These are phyloP conservation scores for Limnothrissa miodon DNA, from an alignment of 2,113 vertebrate genomes.

Conservation along the genomic window DNA sequence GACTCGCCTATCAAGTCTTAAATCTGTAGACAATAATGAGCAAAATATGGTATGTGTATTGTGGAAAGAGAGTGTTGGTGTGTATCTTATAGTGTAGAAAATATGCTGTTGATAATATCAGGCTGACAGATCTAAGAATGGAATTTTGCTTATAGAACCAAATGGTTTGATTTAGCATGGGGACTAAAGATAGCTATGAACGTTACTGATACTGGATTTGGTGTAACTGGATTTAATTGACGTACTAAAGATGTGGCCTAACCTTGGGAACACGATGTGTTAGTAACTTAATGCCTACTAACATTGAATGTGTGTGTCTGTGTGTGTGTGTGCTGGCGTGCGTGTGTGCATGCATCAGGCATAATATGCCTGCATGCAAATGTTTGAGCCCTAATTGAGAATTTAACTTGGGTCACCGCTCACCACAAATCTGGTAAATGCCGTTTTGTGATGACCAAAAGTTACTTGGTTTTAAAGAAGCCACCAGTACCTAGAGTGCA, in stretches of 20 bases:
- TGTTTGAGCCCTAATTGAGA: neutral
- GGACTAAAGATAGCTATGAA: neutral
- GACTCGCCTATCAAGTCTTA: neutral
- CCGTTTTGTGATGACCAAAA: neutral
- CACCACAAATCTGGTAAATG: neutral
- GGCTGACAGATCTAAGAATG: neutral
- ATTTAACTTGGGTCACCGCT: neutral
- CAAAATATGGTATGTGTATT: neutral
- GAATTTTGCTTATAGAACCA: neutral
- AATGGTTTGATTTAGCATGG: neutral
- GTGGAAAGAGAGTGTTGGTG: neutral
- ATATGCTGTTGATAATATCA: neutral
- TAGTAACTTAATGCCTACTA: neutral
- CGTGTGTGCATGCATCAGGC: neutral
- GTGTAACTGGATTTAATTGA: neutral
- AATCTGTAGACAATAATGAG: neutral
- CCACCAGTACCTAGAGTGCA: neutral
- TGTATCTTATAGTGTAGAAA: neutral
- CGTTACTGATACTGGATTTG: neutral
- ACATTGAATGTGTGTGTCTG: neutral
- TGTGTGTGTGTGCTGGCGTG: neutral
- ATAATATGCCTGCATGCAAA: neutral
- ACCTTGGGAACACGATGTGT: neutral
- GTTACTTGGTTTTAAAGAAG: neutral
- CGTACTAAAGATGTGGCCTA: neutral